phyloP scores from a whole-genome alignment of 2,797 vertebrate species.

The Choloepus didactylus region DNA sequence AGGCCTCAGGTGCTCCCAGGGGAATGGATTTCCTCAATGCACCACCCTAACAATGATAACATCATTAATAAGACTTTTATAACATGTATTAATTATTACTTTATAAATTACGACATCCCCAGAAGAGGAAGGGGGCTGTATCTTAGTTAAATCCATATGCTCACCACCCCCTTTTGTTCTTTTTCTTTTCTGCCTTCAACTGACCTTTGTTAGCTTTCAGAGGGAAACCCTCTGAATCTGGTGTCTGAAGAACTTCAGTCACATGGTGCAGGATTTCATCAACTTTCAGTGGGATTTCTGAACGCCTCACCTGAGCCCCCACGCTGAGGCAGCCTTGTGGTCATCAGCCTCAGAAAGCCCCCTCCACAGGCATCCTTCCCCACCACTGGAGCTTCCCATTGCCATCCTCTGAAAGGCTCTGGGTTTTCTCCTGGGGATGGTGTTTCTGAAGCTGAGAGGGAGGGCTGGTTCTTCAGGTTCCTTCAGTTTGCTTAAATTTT shows the following conservation, averaged over 20 bases:
- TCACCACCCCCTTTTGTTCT: background rate
- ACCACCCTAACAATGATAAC: background rate
- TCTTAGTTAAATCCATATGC: background rate
- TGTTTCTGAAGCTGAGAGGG: background rate
- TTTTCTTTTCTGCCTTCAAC: background rate
- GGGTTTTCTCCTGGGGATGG: background rate
- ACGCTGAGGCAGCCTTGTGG: background rate
- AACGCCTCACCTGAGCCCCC: background rate
- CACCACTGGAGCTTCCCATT: background rate
- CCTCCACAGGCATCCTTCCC: too few relatives aligned
- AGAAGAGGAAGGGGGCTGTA: background rate
- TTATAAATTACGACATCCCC: background rate
- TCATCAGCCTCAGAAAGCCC: background rate
- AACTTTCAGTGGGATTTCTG: background rate
- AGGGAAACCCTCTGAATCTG: background rate
- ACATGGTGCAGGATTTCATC: background rate
- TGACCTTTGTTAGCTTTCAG: background rate
- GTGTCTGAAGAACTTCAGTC: background rate
- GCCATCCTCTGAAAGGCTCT: background rate
- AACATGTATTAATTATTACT: background rate
- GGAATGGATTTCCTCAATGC: background rate
- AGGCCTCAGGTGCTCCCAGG: background rate
- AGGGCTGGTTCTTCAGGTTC: background rate
- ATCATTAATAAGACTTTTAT: background rate
- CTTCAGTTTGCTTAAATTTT: background rate